A percentile compares a stretch with the other conserved stretches of the same genome.
Evolutionary conservation across 2,113 vertebrate genomes (phyloP).

Genomic region (Hassar affinis): DNA sequence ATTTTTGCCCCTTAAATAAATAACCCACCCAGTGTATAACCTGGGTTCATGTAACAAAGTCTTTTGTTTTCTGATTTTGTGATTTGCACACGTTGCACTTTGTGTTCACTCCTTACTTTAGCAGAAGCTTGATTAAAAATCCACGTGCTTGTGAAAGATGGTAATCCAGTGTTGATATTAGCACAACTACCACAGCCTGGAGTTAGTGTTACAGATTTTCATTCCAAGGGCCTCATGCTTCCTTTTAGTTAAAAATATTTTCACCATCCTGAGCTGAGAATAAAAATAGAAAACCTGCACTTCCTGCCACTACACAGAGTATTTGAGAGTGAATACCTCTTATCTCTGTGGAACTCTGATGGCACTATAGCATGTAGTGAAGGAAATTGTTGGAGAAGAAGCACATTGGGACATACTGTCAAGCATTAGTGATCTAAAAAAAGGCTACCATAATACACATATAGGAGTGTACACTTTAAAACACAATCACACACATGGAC

Average conservation of each 20-base stretch:
- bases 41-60: background rate
- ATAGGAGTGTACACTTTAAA: background rate
- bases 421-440: background rate
- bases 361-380: background rate
- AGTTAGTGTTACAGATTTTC: background rate
- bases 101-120: constrained; percentile 28
- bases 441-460: background rate
- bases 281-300: constrained; percentile 31
- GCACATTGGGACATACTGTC: background rate
- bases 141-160: constrained; percentile 14
- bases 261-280: constrained; percentile 7
- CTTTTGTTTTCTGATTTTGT: constrained; percentile 1
- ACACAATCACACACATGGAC: background rate
- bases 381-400: background rate
- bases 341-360: background rate
- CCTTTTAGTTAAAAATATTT: constrained; percentile 25
- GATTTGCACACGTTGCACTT: constrained; percentile 1
- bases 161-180: constrained; percentile 1
- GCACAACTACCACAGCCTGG: background rate
- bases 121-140: constrained; percentile 40
- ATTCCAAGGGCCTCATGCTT: background rate
- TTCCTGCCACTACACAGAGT: background rate
- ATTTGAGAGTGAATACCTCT: constrained; percentile 3
- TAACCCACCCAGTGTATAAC: background rate
- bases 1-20: background rate